Evolutionary conservation across 2,797 vertebrate genomes (phyloP), one percentile per base, ranked within the genome.

Genomic region (Rhinella marina): DNA sequence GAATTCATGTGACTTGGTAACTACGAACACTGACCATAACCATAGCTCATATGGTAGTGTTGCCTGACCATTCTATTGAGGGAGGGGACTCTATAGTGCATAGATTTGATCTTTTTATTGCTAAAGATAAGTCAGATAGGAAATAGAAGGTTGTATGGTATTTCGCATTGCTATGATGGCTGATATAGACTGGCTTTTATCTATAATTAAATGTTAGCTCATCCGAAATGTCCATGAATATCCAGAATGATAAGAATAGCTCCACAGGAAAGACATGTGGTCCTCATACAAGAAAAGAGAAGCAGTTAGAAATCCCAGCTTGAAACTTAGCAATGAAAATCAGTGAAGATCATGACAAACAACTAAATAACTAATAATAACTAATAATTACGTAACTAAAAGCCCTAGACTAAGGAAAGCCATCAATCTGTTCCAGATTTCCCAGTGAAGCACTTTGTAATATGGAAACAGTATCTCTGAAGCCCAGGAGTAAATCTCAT

Each of bases 221-320:
- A 61, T 61, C 25, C 29, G 12, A 12, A 19, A 61, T 29, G 61
- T 21, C 25, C 56, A 21, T 21, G 56, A 61, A 32, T 61, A 41
- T 27, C 54, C 19, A 41, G 23, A 48, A 64, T 21, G 21, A 23
- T 50, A 76, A 52, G 21, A 52, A 76, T 11, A 50, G 73, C 23
- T 76, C 4, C 12, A 62, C 29, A 62, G 79, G 79, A 81, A 81
- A 23, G 79, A 81, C 57, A 81, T 62, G 29, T 81, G 57, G 57
- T 81, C 79, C 57, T 81, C 79, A 48, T 32, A 59, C 57, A 12
- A n/a, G 56, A 62, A 17, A 29, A 62, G 3, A 23, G 10, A 62
- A 48, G 76, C n/a, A 7, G 9, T 56, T 17, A 54, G 75, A 56
- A 80, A 80, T 23, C 21, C 56, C 56, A 80, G 14, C 76, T 16